Conservation (phyloP, 2,797 vertebrate genomes). For the Bradypodion ventrale region DNA sequence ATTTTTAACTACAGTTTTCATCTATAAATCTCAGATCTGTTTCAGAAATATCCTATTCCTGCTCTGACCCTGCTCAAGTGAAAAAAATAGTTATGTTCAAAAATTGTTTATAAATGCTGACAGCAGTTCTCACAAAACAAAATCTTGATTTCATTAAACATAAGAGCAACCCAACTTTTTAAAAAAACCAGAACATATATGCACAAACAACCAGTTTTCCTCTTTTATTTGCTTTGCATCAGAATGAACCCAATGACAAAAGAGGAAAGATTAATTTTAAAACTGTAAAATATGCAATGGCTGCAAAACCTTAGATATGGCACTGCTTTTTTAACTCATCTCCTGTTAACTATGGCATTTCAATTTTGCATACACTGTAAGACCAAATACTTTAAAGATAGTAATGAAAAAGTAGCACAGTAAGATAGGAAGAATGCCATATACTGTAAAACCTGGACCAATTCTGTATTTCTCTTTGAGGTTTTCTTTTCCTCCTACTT, state of each 20-base stretch:
- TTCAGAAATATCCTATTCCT: no score
- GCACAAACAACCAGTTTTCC: neutral
- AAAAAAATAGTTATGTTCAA: no score
- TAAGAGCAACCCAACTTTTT: neutral
- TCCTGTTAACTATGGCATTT: neutral
- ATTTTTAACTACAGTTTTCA: no score
- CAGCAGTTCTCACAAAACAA: neutral
- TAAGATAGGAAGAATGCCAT: constrained; percentile 30
- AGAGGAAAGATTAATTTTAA: constrained; percentile 22
- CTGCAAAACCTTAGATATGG: constrained; percentile 27
- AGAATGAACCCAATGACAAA: constrained; percentile 30
- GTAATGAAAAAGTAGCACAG: constrained; percentile 23
- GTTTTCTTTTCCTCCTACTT: constrained; percentile 16
- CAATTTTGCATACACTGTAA: neutral
- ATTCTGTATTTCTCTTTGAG: neutral
- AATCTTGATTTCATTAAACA: neutral
- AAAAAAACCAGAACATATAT: constrained; percentile 11
- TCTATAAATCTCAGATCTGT: no score
- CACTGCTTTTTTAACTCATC: constrained; percentile 16
- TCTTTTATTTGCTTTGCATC: constrained; percentile 37
- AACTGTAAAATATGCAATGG: neutral
- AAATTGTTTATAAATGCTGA: neutral
- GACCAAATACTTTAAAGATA: constrained; percentile 35
- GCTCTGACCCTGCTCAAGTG: no score
- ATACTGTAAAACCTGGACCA: neutral